Conservation (phyloP, 37 sponge, comb jelly and placozoan species). For the Beroe ovata region DNA sequence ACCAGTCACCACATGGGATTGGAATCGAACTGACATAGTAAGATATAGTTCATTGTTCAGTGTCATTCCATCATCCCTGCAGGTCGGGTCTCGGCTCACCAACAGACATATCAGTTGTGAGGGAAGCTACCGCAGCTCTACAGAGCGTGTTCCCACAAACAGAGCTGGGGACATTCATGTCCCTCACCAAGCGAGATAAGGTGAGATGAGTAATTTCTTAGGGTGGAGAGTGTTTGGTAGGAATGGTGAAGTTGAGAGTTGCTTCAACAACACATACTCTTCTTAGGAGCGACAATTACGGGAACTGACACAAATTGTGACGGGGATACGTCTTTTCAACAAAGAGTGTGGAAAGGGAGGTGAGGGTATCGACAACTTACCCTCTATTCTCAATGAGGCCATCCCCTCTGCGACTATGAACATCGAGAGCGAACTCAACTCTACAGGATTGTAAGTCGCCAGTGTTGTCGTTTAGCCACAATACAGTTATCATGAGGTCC, state of each 20-base stretch:
- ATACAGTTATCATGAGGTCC: no score
- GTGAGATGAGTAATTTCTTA: no score
- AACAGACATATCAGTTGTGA: conserved; percentile 91
- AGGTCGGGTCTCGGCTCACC: conserved; percentile 95
- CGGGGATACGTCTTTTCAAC: conserved; percentile 97
- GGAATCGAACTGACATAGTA: no score
- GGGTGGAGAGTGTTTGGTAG: no score
- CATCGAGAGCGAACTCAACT: conserved; percentile 76
- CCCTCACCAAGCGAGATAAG: conserved; percentile 82
- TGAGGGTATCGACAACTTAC: conserved; percentile 94
- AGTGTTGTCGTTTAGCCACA: no score
- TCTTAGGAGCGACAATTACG: conserved; percentile 78
- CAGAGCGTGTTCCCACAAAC: conserved; percentile 99
- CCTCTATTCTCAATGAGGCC: conserved; percentile 81
- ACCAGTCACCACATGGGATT: no score
- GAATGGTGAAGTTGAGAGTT: no score
- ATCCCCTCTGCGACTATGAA: conserved; percentile 78
- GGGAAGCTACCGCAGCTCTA: conserved; percentile 94
- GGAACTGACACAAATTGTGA: conserved; percentile 89
- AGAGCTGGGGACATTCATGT: conserved; percentile 95
- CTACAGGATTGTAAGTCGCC: conserved; percentile 68
- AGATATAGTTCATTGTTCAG: no score
- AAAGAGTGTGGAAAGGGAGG: conserved; percentile 95
- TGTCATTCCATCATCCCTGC: not conserved
- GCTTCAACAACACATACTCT: no score